Conservation (phyloP, 2,888 invertebrate species). For the Trachelus iudaicus region DNA sequence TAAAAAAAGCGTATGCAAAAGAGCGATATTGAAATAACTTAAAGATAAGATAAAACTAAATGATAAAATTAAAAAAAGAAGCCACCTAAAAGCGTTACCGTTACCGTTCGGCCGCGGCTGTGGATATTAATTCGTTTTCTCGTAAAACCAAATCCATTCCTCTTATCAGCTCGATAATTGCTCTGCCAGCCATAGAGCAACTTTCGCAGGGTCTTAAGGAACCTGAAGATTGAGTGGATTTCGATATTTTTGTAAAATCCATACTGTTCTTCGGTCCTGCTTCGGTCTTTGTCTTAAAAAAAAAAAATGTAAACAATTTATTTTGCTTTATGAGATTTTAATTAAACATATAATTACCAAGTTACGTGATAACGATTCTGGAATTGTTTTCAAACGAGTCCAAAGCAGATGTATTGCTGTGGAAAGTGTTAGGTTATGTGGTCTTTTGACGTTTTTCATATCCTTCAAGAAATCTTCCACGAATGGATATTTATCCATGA, state of each 20-base stretch:
- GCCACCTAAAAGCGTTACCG: constrained; percentile 2
- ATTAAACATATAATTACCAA: neutral
- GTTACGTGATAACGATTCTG: constrained; percentile 18
- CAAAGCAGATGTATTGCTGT: constrained; percentile 28
- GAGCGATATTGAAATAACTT: too few relatives aligned
- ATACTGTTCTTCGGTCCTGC: too few relatives aligned
- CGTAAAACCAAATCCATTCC: constrained; percentile 32
- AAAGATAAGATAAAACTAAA: neutral
- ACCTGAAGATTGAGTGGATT: constrained; percentile 19
- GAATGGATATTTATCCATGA: constrained; percentile 35
- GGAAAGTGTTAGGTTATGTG: constrained; percentile 28
- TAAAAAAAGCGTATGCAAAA: too few relatives aligned
- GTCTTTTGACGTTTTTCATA: constrained; percentile 13
- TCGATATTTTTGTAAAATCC: constrained; percentile 5
- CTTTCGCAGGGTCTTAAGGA: constrained; percentile 28
- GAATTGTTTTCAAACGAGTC: constrained; percentile 28
- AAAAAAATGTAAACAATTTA: too few relatives aligned
- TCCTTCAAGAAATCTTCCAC: constrained; percentile 24
- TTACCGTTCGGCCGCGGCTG: constrained; percentile 30
- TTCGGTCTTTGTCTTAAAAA: too few relatives aligned
- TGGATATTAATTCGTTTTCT: constrained; percentile 41
- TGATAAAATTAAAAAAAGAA: neutral
- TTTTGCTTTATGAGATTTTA: too few relatives aligned
- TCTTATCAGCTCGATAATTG: constrained; percentile 35
- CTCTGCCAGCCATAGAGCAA: constrained; percentile 28